Percentiles rank a stretch among this genome's conserved stretches.
Conservation (phyloP, 2,888 invertebrate species). For the Caenorhabditis sulstoni region DNA sequence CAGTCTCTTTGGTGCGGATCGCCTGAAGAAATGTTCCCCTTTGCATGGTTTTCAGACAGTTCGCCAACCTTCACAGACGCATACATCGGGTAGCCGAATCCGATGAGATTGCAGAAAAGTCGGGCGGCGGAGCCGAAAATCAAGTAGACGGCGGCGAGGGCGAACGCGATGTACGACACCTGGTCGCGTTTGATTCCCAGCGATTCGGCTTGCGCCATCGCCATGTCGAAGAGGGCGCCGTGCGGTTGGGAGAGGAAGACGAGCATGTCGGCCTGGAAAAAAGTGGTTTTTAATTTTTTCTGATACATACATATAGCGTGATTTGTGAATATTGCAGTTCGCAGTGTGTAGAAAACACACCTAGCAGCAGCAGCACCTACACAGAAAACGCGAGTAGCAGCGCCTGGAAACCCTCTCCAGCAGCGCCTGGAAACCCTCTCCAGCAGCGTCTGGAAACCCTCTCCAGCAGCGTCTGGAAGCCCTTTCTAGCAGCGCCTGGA, state of each 20-base stretch:
- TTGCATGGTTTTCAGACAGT: neutral
- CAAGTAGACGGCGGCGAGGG: slow-evolving; percentile 87
- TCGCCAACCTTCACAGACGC: slow-evolving; percentile 82
- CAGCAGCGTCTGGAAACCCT: no score
- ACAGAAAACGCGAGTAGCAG: no score
- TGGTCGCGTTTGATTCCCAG: slow-evolving; percentile 56
- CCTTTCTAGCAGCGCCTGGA: no score
- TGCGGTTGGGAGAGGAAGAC: slow-evolving; percentile 54
- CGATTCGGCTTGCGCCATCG: slow-evolving; percentile 41
- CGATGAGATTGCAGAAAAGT: slow-evolving; percentile 93
- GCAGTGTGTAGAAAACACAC: no score
- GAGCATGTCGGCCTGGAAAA: slow-evolving; percentile 52
- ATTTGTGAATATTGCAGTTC: no score
- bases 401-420: no score
- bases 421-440: no score
- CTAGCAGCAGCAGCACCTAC: no score
- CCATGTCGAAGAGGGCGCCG: slow-evolving; percentile 43
- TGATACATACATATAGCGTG: no score
- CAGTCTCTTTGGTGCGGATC: slow-evolving; percentile 82
- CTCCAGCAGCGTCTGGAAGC: no score
- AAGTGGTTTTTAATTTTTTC: no score
- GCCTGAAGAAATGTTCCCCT: slow-evolving; percentile 76
- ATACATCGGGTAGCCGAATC: slow-evolving; percentile 95
- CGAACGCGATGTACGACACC: slow-evolving; percentile 57
- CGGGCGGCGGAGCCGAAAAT: slow-evolving; percentile 95